Conservation (phyloP, 2,113 vertebrate genomes). For the Chitala chitala region DNA sequence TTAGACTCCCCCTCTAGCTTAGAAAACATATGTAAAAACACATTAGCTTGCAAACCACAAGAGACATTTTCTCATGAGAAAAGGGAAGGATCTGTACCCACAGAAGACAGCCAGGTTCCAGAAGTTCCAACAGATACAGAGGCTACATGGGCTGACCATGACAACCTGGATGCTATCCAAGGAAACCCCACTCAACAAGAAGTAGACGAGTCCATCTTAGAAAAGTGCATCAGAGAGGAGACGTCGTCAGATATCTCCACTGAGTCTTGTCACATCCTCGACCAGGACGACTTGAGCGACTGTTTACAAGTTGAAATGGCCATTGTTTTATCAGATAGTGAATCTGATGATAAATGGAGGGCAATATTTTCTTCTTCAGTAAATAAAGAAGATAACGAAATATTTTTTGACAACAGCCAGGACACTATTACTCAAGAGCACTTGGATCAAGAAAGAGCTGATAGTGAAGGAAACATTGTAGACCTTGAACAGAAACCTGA, state of each 20-base stretch:
- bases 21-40: too few relatives aligned
- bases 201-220: conserved; percentile 22
- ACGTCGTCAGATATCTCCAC: conserved; percentile 28
- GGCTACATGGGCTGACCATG: too few relatives aligned
- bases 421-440: conserved; percentile 18
- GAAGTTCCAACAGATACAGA: too few relatives aligned
- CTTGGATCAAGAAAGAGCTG: conserved; percentile 7
- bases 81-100: neutral
- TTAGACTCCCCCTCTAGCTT: too few relatives aligned
- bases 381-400: conserved; percentile 27
- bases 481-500: conserved; percentile 21
- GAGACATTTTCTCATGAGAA: too few relatives aligned
- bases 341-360: conserved; percentile 55
- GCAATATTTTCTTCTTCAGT: conserved; percentile 29
- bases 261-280: conserved; percentile 34
- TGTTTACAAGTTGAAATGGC: conserved; percentile 60
- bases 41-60: too few relatives aligned
- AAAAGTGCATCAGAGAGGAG: conserved; percentile 27
- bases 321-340: conserved; percentile 58
- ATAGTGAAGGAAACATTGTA: neutral
- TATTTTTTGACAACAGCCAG: conserved; percentile 3
- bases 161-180: neutral
- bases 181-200: neutral
- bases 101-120: neutral
- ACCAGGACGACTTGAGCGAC: conserved; percentile 53